A percentile compares a stretch with the other conserved stretches of the same genome.
Conservation (phyloP, 1,140 invertebrate genomes). For the Trichomalopsis sarcophagae region DNA sequence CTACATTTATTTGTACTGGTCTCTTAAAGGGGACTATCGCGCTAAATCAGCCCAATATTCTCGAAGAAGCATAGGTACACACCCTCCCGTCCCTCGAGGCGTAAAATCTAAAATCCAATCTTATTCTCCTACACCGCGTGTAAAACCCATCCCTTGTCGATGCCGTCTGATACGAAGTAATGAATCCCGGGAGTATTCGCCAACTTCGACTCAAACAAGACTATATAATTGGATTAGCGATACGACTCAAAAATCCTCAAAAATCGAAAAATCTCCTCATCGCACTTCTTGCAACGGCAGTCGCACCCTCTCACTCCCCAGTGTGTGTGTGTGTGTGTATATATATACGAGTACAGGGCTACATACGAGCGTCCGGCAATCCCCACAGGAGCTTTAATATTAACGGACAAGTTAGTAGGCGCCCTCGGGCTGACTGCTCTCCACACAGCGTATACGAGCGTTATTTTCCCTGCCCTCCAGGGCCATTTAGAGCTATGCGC, state of each 20-base stretch:
- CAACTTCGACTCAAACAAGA: background rate
- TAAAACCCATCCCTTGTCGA: background rate
- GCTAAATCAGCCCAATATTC: slow-evolving; percentile 30
- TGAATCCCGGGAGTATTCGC: background rate
- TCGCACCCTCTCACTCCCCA: too few relatives aligned
- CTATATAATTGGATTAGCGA: too few relatives aligned
- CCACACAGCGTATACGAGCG: background rate
- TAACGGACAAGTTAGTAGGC: slow-evolving; percentile 72
- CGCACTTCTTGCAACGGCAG: too few relatives aligned
- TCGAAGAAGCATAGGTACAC: slow-evolving; percentile 8
- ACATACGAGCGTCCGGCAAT: slow-evolving; percentile 50
- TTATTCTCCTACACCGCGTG: background rate
- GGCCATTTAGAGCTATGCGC: slow-evolving; percentile 26
- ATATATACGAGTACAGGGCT: background rate
- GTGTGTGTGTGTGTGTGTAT: too few relatives aligned
- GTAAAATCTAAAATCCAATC: slow-evolving; percentile 4
- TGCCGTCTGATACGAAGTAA: background rate
- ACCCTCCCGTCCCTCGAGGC: background rate
- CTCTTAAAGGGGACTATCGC: too few relatives aligned
- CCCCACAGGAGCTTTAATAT: slow-evolving; percentile 71
- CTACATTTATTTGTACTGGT: too few relatives aligned
- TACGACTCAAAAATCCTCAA: too few relatives aligned
- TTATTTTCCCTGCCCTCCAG: slow-evolving; percentile 3
- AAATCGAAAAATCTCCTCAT: too few relatives aligned
- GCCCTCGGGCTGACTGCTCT: slow-evolving; percentile 56